A percentile compares a stretch with the other conserved stretches of the same genome.
Conservation (phyloP, 2,888 invertebrate genomes). For the Eristalinus sepulchralis region DNA sequence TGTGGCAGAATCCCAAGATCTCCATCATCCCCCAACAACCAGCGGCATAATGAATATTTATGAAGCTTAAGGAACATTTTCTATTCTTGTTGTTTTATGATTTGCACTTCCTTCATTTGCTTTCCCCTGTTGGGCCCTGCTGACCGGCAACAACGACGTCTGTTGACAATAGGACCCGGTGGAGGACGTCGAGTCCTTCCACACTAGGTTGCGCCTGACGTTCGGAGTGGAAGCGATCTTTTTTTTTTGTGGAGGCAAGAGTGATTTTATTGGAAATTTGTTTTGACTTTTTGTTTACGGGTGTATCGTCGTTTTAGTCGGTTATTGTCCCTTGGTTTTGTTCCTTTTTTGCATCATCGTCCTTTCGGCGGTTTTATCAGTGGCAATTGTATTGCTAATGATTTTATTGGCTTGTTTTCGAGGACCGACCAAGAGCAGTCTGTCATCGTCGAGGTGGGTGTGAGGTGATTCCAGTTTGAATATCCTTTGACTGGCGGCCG, state of each 20-base stretch:
- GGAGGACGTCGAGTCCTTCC: conserved; percentile 1
- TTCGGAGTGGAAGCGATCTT: conserved; percentile 35
- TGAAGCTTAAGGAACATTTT: conserved; percentile 79
- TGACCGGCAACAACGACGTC: background rate
- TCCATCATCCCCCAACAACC: conserved; percentile 12
- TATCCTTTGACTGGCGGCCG: background rate
- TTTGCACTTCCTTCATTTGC: conserved; percentile 75
- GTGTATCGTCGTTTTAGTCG: conserved; percentile 33
- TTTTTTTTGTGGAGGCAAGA: conserved; percentile 24
- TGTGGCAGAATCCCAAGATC: conserved; percentile 9
- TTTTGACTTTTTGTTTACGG: conserved; percentile 54
- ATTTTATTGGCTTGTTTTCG: conserved; percentile 63
- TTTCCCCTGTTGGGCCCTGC: background rate
- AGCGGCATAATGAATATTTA: conserved; percentile 78
- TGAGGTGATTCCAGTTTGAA: background rate
- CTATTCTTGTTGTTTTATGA: conserved; percentile 78
- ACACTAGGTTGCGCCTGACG: conserved; percentile 31
- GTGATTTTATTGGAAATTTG: conserved; percentile 57
- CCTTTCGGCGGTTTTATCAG: conserved; percentile 43
- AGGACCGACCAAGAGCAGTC: conserved; percentile 34
- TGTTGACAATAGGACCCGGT: background rate
- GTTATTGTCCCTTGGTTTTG: conserved; percentile 10
- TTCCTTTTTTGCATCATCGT: conserved; percentile 4
- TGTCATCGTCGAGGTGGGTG: conserved; percentile 2
- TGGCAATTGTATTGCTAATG: conserved; percentile 68